Evolutionary conservation across 1,140 invertebrate species (phyloP), one percentile per base, ranked within the genome.

Genomic region (Drosophila murphyi): DNA sequence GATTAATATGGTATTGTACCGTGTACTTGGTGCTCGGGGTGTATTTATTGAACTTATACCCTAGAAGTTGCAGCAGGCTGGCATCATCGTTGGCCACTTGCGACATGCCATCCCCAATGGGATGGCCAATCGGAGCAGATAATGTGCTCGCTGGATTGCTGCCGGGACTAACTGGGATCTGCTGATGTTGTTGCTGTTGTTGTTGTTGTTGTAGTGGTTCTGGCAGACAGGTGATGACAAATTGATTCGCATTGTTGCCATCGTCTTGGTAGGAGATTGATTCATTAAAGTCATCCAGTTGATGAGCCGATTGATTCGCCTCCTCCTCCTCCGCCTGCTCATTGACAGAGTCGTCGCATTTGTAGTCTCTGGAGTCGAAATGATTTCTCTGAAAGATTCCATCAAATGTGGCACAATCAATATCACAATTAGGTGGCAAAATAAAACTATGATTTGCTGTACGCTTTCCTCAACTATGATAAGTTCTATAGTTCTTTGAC

Each of bases 1-100:
- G 57, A 68, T 82, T 82, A 0, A 82, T 78, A 5, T 82, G 74
- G 5, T 78, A 82, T 63, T 82, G 80, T 0, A 82, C 62, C 2
- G 71, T 81, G 31, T 74, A 70, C 7, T 50, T 78, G 5, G 79
- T 78, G 34, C 39, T 64, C 1, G 37, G 6, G 4, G 52, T 62
- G 20, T 82, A 82, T 41, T 82, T 81, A 50, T 50, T 6, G 3
- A 81, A 63, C 51, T 82, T 82, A 6, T 69, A 63, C 20, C 45
- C 67, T 12, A 82, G 39, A 60, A 82, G 78, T 3, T 69, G 80
- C 4, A 82, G 20, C 29, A 57, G 78, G 50, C 55, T 76, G 4
- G 54, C 55, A 52, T 81, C 75, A 8, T 82, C 80, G 1, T 8
- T 41, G 28, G 45, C n/a, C 32, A 39, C 4, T n/a, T 51, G 41